Percentiles rank a stretch among this genome's conserved stretches.
phyloP scores from a whole-genome alignment of 2,113 vertebrate genomes.

The Copsychus sechellarum region DNA sequence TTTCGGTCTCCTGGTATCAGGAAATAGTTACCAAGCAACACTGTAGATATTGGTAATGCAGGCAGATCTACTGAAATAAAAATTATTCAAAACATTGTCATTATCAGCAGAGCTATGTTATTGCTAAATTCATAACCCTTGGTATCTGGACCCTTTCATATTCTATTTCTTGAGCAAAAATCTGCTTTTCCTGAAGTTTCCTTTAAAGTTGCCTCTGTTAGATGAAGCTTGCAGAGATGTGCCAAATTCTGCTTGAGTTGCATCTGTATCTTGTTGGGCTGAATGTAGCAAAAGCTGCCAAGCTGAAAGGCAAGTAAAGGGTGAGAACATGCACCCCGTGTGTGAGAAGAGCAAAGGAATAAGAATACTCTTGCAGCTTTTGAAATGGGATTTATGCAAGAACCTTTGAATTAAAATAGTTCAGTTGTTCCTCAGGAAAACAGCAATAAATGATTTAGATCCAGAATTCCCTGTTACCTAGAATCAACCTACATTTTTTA shows the following conservation, averaged over 20 bases:
- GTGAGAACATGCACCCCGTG: neutral
- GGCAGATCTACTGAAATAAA: conserved; percentile 1
- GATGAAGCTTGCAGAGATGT: neutral
- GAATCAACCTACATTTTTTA: neutral
- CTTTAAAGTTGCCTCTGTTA: neutral
- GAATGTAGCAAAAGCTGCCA: neutral
- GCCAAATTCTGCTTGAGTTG: neutral
- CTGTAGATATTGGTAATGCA: neutral
- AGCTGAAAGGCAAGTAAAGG: neutral
- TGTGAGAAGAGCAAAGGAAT: neutral
- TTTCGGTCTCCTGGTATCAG: neutral
- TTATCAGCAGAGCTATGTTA: neutral
- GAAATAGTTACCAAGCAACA: conserved; percentile 56
- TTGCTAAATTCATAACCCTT: conserved; percentile 1
- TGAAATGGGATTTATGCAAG: neutral
- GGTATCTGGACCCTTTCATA: neutral
- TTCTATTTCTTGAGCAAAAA: neutral
- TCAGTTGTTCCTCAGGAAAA: neutral
- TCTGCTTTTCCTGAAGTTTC: neutral
- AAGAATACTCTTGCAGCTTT: neutral
- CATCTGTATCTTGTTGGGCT: neutral
- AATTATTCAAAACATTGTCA: neutral
- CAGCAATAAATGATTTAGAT: neutral
- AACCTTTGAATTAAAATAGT: neutral
- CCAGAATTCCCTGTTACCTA: neutral